Evolutionary conservation across 1,140 invertebrate species (phyloP).

Genomic region (Apis laboriosa): DNA sequence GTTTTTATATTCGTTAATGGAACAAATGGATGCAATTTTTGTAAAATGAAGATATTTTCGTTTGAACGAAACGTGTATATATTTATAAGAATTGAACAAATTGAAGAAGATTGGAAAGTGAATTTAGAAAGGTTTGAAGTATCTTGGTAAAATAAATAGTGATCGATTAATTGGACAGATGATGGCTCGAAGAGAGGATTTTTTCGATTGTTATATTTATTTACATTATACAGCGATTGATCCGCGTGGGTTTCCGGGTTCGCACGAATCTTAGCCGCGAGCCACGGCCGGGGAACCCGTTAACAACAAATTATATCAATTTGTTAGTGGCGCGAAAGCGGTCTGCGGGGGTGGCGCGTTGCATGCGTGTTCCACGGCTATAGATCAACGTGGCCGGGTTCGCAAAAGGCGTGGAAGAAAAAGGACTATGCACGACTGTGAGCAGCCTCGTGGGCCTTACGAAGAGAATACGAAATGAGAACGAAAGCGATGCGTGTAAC

Average conservation of each 20-base stretch:
- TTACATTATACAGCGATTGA: background rate
- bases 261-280: conserved; percentile 67
- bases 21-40: too few relatives aligned
- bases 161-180: background rate
- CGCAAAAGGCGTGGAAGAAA: conserved; percentile 63
- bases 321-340: conserved; percentile 69
- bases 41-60: too few relatives aligned
- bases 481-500: conserved; percentile 44
- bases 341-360: conserved; percentile 70
- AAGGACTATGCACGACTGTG: conserved; percentile 23
- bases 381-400: conserved; percentile 67
- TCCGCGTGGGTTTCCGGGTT: conserved; percentile 59
- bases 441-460: conserved; percentile 7
- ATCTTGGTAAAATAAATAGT: too few relatives aligned
- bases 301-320: conserved; percentile 74
- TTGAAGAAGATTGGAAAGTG: too few relatives aligned
- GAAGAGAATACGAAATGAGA: conserved; percentile 42
- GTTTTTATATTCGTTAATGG: too few relatives aligned
- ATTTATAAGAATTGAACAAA: too few relatives aligned
- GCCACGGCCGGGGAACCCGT: conserved; percentile 47
- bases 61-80: too few relatives aligned
- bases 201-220: background rate
- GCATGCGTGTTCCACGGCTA: conserved; percentile 72
- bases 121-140: too few relatives aligned
- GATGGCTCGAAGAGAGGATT: background rate